A percentile compares a stretch with the other conserved stretches of the same genome.
Evolutionary conservation across 1,140 invertebrate genomes (phyloP).

Genomic region (Dendroctonus valens): DNA sequence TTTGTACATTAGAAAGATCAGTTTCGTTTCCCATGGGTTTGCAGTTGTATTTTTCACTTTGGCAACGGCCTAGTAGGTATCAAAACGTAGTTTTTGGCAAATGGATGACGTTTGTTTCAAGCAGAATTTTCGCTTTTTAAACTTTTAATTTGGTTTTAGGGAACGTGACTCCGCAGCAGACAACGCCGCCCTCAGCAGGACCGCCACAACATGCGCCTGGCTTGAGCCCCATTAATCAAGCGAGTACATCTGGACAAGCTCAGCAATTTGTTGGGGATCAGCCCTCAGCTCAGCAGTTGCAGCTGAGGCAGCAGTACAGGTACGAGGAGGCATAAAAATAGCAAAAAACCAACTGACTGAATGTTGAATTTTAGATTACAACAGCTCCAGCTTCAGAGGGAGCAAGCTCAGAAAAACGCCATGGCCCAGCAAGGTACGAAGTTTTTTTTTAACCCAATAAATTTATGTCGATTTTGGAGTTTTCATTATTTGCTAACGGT

Average conservation of each 20-base stretch:
- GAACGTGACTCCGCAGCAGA: constrained; percentile 32
- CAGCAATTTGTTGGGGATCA: constrained; percentile 40
- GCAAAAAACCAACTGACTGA: constrained; percentile 35
- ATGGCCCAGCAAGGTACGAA: constrained; percentile 26
- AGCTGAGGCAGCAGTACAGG: constrained; percentile 56
- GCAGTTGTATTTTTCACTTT: too few relatives aligned
- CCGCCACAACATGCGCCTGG: constrained; percentile 50
- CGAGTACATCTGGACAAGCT: constrained; percentile 26
- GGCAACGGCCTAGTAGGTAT: too few relatives aligned
- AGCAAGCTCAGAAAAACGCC: constrained; percentile 49
- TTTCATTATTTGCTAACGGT: constrained; percentile 3
- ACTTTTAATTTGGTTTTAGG: constrained; percentile 3
- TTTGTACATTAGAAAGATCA: too few relatives aligned
- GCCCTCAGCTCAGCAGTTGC: constrained; percentile 52
- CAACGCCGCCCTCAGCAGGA: constrained; percentile 21
- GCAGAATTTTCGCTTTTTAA: too few relatives aligned
- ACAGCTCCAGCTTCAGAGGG: constrained; percentile 57
- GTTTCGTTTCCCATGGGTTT: too few relatives aligned
- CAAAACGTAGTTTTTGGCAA: too few relatives aligned
- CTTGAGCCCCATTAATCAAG: constrained; percentile 52
- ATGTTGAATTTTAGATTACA: constrained; percentile 47
- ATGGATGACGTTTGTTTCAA: too few relatives aligned
- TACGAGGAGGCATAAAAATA: neutral
- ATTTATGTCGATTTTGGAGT: constrained; percentile 32
- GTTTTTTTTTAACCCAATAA: constrained; percentile 5